A percentile compares a stretch with the other conserved stretches of the same genome.
phyloP scores from a whole-genome alignment of 2,113 vertebrate genomes.

The Myrmecobius fasciatus region DNA sequence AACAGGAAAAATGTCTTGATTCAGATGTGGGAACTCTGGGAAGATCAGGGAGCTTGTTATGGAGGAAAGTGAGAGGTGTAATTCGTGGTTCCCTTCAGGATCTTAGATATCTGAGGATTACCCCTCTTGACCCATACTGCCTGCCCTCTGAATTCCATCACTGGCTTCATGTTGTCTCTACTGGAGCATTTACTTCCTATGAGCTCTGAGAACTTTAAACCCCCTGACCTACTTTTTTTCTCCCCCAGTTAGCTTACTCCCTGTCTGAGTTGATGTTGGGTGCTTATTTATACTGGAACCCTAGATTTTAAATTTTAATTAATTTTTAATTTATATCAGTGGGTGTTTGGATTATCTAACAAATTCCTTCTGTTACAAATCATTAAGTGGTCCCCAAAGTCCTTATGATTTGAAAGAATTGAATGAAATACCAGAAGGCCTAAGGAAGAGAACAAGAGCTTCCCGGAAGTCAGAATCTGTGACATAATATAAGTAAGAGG shows the following conservation, averaged over 20 bases:
- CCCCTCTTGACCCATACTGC: slow-evolving; percentile 6
- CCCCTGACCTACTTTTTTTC: slow-evolving; percentile 3
- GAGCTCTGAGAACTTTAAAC: slow-evolving; percentile 58
- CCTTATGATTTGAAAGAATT: slow-evolving; percentile 45
- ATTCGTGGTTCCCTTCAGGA: not conserved
- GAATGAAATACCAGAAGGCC: slow-evolving; percentile 35
- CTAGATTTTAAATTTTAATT: not conserved
- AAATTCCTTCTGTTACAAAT: slow-evolving; percentile 25
- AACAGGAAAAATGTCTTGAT: slow-evolving; percentile 59
- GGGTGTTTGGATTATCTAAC: slow-evolving; percentile 20
- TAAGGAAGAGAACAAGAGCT: slow-evolving; percentile 11
- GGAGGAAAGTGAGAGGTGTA: not conserved
- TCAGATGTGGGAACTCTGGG: slow-evolving; percentile 18
- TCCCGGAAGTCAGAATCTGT: slow-evolving; percentile 5
- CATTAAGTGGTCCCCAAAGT: slow-evolving; percentile 19
- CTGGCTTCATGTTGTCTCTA: slow-evolving; percentile 14
- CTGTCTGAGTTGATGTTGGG: slow-evolving; percentile 2
- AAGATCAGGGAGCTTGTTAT: too few species aligned
- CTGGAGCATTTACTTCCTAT: slow-evolving; percentile 1
- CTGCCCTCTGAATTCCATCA: slow-evolving; percentile 38
- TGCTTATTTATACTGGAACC: not conserved
- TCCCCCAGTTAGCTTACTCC: not conserved
- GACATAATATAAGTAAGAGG: slow-evolving; percentile 2
- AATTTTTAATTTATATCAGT: slow-evolving; percentile 24
- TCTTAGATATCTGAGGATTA: slow-evolving; percentile 49